Evolutionary conservation across 2,888 invertebrate species (phyloP).

Genomic region (Pollenia amentaria): DNA sequence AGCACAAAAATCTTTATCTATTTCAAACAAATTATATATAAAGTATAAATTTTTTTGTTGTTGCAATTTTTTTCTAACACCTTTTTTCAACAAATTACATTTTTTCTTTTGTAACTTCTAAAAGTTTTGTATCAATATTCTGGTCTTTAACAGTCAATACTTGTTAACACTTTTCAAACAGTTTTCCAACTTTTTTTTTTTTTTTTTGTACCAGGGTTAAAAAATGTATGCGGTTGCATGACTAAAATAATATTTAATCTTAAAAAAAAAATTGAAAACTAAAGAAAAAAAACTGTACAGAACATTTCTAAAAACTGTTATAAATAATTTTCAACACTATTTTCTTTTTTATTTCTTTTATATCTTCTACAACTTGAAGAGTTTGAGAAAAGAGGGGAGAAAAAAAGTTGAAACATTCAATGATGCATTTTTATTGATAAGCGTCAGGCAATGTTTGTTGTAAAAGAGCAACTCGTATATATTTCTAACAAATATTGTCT

Average conservation of each 20-base stretch:
- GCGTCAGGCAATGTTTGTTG: constrained; percentile 79
- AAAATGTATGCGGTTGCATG: constrained; percentile 68
- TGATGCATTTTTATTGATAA: constrained; percentile 79
- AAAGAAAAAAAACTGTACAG: constrained; percentile 29
- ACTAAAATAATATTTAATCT: constrained; percentile 72
- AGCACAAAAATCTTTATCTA: constrained; percentile 57
- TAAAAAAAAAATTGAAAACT: constrained; percentile 7
- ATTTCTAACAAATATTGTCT: constrained; percentile 80
- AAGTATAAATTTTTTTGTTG: constrained; percentile 12
- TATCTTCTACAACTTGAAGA: not conserved
- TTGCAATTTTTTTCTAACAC: constrained; percentile 45
- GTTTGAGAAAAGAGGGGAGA: not conserved
- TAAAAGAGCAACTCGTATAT: constrained; percentile 48
- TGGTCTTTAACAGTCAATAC: constrained; percentile 38
- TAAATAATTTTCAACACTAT: constrained; percentile 65
- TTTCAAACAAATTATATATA: constrained; percentile 66
- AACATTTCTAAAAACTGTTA: constrained; percentile 72
- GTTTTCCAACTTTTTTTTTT: not conserved
- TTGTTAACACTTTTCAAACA: constrained; percentile 53
- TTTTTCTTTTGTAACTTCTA: not conserved
- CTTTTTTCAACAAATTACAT: constrained; percentile 71
- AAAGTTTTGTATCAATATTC: constrained; percentile 48
- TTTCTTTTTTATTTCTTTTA: constrained; percentile 16
- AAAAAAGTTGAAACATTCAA: constrained; percentile 49
- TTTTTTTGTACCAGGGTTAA: constrained; percentile 48